Conservation (phyloP, 2,888 invertebrate genomes). For the Melieria picta region DNA sequence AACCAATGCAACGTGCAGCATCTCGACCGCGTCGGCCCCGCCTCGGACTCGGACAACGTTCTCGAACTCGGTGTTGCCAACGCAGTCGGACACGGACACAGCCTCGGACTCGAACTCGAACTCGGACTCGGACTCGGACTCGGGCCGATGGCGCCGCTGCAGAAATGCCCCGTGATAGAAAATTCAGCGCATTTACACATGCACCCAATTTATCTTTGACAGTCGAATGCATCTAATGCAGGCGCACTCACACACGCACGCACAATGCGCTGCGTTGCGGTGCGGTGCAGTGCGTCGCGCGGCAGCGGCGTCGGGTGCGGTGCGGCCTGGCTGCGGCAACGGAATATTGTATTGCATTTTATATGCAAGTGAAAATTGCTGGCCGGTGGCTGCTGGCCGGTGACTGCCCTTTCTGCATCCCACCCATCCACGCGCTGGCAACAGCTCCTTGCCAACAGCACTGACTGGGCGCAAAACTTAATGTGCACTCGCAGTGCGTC, state of each 20-base stretch:
- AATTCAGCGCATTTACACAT: conserved; percentile 29
- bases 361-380: conserved; percentile 48
- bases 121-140: too few species aligned
- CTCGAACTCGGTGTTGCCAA: not conserved
- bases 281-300: not conserved
- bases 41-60: too few species aligned
- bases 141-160: not conserved
- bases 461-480: not conserved
- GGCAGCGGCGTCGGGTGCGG: not conserved
- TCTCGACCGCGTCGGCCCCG: not conserved
- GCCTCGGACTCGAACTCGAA: not conserved
- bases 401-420: not conserved
- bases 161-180: conserved; percentile 32
- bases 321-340: too few species aligned
- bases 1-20: not conserved
- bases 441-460: not conserved
- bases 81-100: not conserved
- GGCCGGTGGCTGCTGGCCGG: conserved; percentile 21
- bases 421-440: not conserved
- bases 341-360: conserved; percentile 49
- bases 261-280: not conserved
- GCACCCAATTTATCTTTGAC: conserved; percentile 35
- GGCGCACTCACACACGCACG: not conserved
- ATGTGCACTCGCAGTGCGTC: conserved; percentile 9
- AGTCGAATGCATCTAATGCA: conserved; percentile 31